A percentile compares a stretch with the other conserved stretches of the same genome.
These are phyloP conservation scores for Morinoia aosen DNA, from an alignment of 2,888 invertebrate genomes.

Conservation along the genomic window DNA sequence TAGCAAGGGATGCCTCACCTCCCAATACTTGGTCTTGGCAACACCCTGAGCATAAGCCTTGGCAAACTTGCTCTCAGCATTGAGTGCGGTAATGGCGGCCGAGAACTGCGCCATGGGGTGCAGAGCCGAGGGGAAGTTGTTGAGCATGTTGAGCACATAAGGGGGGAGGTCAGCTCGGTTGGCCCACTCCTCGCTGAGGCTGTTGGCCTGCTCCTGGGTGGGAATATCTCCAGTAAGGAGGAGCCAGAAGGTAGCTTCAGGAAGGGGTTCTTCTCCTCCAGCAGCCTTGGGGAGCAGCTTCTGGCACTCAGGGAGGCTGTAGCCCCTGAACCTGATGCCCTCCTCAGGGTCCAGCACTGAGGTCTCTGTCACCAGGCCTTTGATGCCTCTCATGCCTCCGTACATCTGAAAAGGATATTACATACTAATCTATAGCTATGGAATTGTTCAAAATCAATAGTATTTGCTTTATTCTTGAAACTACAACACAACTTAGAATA, in stretches of 20 bases:
- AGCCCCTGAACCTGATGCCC: conserved; percentile 94
- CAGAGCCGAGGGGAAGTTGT: conserved; percentile 88
- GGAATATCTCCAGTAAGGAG: conserved; percentile 91
- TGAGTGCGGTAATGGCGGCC: conserved; percentile 90
- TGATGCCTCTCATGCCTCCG: conserved; percentile 97
- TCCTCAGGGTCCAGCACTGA: conserved; percentile 95
- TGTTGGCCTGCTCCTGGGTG: conserved; percentile 80
- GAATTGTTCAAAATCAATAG: neutral
- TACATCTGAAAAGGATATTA: conserved; percentile 74
- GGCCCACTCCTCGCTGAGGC: conserved; percentile 87
- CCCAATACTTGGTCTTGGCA: conserved; percentile 92
- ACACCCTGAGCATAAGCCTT: conserved; percentile 91
- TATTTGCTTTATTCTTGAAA: neutral
- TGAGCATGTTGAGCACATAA: conserved; percentile 93
- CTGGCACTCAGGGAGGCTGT: conserved; percentile 93
- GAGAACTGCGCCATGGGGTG: conserved; percentile 97
- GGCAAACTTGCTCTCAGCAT: conserved; percentile 92
- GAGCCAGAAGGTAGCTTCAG: conserved; percentile 96
- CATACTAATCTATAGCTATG: neutral
- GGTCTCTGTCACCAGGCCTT: conserved; percentile 94
- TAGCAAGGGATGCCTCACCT: conserved; percentile 72
- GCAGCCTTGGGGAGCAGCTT: conserved; percentile 86
- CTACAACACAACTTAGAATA: neutral
- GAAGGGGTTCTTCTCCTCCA: conserved; percentile 87
- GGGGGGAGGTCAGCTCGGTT: conserved; percentile 88